A percentile compares a stretch with the other conserved stretches of the same genome.
Conservation (phyloP, 1,140 invertebrate species). For the Drosophila hydei region DNA sequence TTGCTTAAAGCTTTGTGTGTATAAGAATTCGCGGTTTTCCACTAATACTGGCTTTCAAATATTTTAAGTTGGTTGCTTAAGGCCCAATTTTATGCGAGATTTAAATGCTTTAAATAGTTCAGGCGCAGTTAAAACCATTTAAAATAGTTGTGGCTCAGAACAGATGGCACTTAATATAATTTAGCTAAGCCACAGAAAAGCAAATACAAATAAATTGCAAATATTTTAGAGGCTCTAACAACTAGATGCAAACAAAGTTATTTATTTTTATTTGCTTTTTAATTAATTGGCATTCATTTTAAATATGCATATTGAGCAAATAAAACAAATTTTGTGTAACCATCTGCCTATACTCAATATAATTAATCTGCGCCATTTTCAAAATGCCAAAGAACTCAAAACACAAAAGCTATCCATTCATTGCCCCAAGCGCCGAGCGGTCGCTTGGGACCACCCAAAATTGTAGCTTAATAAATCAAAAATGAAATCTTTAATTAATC, state of each 20-base stretch:
- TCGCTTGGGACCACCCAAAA: slow-evolving; percentile 34
- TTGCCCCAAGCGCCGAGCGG: not conserved
- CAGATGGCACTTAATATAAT: slow-evolving; percentile 14
- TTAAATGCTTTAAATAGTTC: not conserved
- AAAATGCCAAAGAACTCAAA: slow-evolving; percentile 21
- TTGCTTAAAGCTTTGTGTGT: not conserved
- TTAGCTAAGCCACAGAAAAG: slow-evolving; percentile 14
- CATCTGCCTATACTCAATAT: not conserved
- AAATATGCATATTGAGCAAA: slow-evolving; percentile 30
- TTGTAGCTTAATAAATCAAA: slow-evolving; percentile 59
- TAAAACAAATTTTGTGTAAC: slow-evolving; percentile 6
- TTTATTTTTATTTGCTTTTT: slow-evolving; percentile 20
- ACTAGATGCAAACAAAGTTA: slow-evolving; percentile 24
- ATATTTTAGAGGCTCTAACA: slow-evolving; percentile 19
- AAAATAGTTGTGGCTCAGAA: not conserved
- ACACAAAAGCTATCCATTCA: slow-evolving; percentile 17
- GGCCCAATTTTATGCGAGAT: too few species aligned
- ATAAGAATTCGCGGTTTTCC: not conserved
- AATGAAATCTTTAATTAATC: slow-evolving; percentile 68
- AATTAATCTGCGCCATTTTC: slow-evolving; percentile 14
- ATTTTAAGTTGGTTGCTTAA: too few species aligned
- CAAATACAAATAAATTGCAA: slow-evolving; percentile 10
- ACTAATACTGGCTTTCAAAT: too few species aligned
- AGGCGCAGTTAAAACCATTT: not conserved
- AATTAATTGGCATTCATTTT: slow-evolving; percentile 43